Evolutionary conservation across 2,797 vertebrate species (phyloP).

Genomic region (Enteromius viviparus): DNA sequence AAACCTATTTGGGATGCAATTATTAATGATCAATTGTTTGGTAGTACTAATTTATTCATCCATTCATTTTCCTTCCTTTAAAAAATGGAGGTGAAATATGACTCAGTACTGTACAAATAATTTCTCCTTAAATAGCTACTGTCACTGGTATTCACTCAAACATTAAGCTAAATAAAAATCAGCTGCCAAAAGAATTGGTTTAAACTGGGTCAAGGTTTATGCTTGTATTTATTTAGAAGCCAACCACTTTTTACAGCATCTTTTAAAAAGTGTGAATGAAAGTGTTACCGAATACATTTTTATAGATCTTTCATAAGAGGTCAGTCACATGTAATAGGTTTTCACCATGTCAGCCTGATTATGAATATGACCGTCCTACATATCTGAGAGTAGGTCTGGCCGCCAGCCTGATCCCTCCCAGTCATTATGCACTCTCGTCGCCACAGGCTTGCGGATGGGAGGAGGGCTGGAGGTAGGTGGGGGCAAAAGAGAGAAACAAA

Average conservation of each 20-base stretch:
- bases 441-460: conserved; percentile 66
- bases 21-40: too few species aligned
- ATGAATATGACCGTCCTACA: conserved; percentile 58
- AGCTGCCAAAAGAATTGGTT: neutral
- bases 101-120: neutral
- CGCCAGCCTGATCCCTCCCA: conserved; percentile 63
- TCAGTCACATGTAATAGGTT: neutral
- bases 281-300: too few species aligned
- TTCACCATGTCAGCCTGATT: conserved; percentile 52
- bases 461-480: conserved; percentile 55
- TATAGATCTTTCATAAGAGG: neutral
- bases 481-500: conserved; percentile 73
- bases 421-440: conserved; percentile 47
- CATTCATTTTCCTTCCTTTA: neutral
- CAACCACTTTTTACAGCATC: neutral
- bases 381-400: conserved; percentile 66
- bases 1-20: too few species aligned
- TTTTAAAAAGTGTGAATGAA: neutral
- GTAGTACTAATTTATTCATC: too few species aligned
- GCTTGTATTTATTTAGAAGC: neutral
- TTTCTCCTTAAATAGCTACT: neutral
- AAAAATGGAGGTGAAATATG: neutral
- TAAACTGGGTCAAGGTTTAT: neutral
- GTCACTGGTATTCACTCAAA: neutral
- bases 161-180: neutral